Evolutionary conservation across 2,797 vertebrate species (phyloP).

Genomic region (Melanotaenia maccullochi): DNA sequence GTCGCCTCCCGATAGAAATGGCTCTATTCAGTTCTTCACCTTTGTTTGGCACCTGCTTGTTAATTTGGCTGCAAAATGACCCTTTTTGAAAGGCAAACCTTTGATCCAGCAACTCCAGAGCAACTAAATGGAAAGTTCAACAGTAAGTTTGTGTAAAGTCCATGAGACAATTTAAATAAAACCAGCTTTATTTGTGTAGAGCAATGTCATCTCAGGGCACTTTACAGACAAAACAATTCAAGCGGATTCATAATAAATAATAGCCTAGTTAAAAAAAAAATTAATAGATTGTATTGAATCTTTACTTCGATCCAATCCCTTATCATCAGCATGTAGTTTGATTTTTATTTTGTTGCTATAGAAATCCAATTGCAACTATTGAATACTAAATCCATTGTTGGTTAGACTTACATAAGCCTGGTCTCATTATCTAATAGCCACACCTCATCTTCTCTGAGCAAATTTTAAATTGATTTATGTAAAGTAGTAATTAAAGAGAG

Average conservation of each 20-base stretch:
- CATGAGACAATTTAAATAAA: too few species aligned
- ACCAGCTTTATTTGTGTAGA: too few species aligned
- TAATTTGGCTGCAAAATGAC: background rate
- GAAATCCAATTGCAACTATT: background rate
- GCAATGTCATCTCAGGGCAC: too few species aligned
- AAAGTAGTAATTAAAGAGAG: background rate
- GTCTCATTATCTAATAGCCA: background rate
- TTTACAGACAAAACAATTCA: too few species aligned
- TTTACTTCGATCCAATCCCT: too few species aligned
- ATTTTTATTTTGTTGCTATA: background rate
- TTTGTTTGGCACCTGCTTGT: background rate
- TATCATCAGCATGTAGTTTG: background rate
- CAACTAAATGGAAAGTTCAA: background rate
- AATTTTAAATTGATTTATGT: conserved; percentile 10
- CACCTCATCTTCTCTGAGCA: background rate
- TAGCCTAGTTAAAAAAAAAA: too few species aligned
- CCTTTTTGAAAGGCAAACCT: background rate
- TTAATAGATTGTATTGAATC: too few species aligned
- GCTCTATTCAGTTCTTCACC: background rate
- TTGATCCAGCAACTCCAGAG: background rate
- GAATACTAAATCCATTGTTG: background rate
- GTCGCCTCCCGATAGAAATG: background rate
- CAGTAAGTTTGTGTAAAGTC: background rate
- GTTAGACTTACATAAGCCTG: background rate
- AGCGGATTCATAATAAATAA: too few species aligned